phyloP scores from a whole-genome alignment of 1,140 invertebrate genomes.

The Macrobrachium nipponense region DNA sequence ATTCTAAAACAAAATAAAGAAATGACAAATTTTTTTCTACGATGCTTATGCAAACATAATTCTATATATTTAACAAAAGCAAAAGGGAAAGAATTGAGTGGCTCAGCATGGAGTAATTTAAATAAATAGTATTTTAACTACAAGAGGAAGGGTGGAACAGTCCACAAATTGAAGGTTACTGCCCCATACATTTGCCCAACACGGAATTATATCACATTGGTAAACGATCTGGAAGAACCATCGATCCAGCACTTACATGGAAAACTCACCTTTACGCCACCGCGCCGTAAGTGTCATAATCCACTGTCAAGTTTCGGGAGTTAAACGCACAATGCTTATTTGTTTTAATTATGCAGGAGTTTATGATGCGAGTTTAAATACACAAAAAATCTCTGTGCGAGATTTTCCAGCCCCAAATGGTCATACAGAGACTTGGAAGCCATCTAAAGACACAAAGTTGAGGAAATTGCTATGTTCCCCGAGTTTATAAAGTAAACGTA shows the following conservation, averaged over 20 bases:
- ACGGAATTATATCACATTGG: slow-evolving; percentile 61
- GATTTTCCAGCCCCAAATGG: too few relatives aligned
- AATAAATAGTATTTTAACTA: slow-evolving; percentile 58
- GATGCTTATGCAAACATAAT: too few relatives aligned
- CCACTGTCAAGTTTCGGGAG: background rate
- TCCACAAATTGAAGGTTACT: slow-evolving; percentile 60
- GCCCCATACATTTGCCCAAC: slow-evolving; percentile 58
- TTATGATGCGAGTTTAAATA: slow-evolving; percentile 55
- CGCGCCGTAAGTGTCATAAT: background rate
- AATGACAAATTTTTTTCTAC: too few relatives aligned
- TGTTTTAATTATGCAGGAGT: slow-evolving; percentile 56
- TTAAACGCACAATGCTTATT: slow-evolving; percentile 47
- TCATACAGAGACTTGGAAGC: too few relatives aligned
- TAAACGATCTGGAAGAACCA: slow-evolving; percentile 54
- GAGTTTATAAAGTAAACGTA: too few relatives aligned
- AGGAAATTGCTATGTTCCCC: too few relatives aligned
- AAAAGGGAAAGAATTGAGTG: background rate
- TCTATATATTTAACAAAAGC: background rate
- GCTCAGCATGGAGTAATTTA: slow-evolving; percentile 11
- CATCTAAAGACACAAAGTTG: too few relatives aligned
- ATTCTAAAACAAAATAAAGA: too few relatives aligned
- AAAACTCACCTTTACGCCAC: slow-evolving; percentile 22
- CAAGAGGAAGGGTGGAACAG: slow-evolving; percentile 42
- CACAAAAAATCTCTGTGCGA: slow-evolving; percentile 7
- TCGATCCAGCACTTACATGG: slow-evolving; percentile 26